Percentiles rank a stretch among this genome's conserved stretches.
Evolutionary conservation across 2,888 invertebrate species (phyloP).

Genomic region (Lithophane ornitopus): DNA sequence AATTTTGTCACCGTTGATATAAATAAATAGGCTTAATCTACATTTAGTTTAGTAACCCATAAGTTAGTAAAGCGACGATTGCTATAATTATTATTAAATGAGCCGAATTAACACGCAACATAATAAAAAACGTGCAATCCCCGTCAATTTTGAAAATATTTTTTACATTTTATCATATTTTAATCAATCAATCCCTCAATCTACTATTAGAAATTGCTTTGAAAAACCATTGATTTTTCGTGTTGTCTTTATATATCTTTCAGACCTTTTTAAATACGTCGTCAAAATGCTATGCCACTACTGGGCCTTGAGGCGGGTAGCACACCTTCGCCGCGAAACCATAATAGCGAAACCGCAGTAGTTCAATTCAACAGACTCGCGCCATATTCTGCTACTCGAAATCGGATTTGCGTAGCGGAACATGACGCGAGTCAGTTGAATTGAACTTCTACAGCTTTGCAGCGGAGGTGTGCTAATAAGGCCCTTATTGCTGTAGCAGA

Average conservation of each 20-base stretch:
- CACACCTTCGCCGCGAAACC: too few relatives aligned
- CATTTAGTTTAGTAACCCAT: conserved; percentile 23
- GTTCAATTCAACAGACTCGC: too few relatives aligned
- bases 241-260: neutral
- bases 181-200: neutral
- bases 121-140: conserved; percentile 36
- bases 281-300: neutral
- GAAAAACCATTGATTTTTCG: neutral
- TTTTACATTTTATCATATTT: neutral
- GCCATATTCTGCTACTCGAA: too few relatives aligned
- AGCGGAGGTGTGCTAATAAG: too few relatives aligned
- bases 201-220: neutral
- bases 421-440: too few relatives aligned
- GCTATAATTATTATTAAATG: conserved; percentile 26
- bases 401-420: too few relatives aligned
- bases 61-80: conserved; percentile 57
- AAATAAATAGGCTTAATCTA: conserved; percentile 13
- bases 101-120: conserved; percentile 49
- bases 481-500: neutral
- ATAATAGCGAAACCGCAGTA: too few relatives aligned
- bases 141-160: conserved; percentile 7
- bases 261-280: neutral
- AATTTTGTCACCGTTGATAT: neutral
- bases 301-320: neutral
- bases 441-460: too few relatives aligned